phyloP scores from a whole-genome alignment of 2,113 vertebrate species.

The Ploceus nigricollis region DNA sequence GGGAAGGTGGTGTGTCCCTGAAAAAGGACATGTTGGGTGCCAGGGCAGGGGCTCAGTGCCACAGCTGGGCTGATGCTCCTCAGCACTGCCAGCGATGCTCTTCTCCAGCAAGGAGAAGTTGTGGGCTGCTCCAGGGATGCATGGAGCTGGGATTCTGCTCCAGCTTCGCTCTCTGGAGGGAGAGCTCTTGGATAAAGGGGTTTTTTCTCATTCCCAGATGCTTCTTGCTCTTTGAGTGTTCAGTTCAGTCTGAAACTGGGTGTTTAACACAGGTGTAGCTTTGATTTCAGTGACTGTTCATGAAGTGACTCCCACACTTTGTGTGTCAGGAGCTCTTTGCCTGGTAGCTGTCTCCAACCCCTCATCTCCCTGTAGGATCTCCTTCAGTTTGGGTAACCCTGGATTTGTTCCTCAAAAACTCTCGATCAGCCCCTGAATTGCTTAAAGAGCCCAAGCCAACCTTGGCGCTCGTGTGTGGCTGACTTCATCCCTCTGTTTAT shows the following conservation, averaged over 20 bases:
- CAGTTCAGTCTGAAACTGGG: not conserved
- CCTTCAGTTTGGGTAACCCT: not conserved
- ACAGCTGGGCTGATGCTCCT: not conserved
- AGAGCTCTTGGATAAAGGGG: not conserved
- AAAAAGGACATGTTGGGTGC: fast-evolving
- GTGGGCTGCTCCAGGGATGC: not conserved
- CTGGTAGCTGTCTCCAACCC: not conserved
- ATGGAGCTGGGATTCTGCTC: not conserved
- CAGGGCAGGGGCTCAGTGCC: fast-evolving
- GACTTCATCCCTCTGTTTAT: not conserved
- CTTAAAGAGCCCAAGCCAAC: not conserved
- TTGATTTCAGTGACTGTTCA: not conserved
- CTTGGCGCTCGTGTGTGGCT: not conserved
- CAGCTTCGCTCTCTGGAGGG: not conserved
- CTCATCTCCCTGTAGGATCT: not conserved
- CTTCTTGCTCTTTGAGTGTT: not conserved
- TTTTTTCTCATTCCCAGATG: not conserved
- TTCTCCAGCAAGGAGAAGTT: not conserved
- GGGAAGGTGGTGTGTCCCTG: not conserved
- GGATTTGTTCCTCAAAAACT: not conserved
- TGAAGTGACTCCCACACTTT: not conserved
- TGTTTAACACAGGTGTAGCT: not conserved
- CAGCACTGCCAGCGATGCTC: not conserved
- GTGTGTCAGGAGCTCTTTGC: not conserved
- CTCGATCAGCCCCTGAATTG: fast-evolving